Evolutionary conservation across 2,888 invertebrate species (phyloP), one percentile per base, ranked within the genome.

Genomic region (Noctua pronuba): DNA sequence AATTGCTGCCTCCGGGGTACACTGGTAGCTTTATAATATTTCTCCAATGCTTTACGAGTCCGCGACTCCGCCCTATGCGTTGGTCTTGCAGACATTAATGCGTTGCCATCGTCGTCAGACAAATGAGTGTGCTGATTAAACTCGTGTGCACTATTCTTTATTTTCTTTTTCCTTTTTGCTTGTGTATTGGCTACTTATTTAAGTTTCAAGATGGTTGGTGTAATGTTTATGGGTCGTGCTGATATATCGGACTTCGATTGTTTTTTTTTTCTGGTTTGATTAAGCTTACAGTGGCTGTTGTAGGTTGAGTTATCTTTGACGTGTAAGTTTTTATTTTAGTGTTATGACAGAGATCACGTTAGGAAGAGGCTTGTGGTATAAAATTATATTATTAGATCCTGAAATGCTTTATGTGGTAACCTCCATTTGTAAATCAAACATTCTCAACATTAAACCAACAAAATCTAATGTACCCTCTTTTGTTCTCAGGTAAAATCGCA

Each of bases 61-160:
- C 84, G 77, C 84, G 86, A 91, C 94, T 91, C 93, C 96, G 95
- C 96, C 96, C 94, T 90, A 87, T 88, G 87, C 91, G 92, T 92
- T 91, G 90, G 88, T 88, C 86, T 87, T 85, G 86, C 89, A 88
- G 89, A 90, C 91, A 84, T 89, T 90, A 92, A 91, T 93, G 93
- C 93, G 91, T 88, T 86, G 91, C 85, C 89, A 86, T 82, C 90
- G 90, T 90, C 89, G 84, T 88, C 90, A 88, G 93, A 95, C 95
- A 95, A 96, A 96, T 96, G 94, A 94, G 93, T 91, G 90, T 92
- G 91, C 92, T 95, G 95, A 95, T 95, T 95, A 94, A 93, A 94
- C 90, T 90, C 91, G 88, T 93, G 93, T 93, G 92, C 83, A 84
- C 91, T 87, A 89, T 87, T 90, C 91, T 92, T 91, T 88, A 90